Conservation (phyloP, 2,888 invertebrate genomes). For the Willowsia nigromaculata region DNA sequence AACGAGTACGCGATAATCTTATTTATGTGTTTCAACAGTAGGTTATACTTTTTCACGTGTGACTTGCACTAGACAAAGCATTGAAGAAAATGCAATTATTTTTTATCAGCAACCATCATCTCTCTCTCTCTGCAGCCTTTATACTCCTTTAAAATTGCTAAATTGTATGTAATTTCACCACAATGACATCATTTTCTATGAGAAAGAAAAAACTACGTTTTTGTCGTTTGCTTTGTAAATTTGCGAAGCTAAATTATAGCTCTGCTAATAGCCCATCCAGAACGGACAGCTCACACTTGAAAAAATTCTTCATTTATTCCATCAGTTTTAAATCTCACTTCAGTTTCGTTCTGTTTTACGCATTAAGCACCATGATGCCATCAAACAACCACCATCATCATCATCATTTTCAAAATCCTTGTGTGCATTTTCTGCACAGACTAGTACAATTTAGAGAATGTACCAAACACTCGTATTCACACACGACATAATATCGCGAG, state of each 20-base stretch:
- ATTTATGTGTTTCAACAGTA: neutral
- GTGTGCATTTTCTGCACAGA: neutral
- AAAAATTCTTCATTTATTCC: constrained; percentile 1
- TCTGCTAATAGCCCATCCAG: constrained; percentile 48
- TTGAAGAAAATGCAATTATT: constrained; percentile 22
- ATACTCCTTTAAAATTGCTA: neutral
- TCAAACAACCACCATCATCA: neutral
- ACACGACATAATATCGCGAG: neutral
- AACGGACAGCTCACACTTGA: constrained; percentile 60
- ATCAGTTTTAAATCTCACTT: neutral
- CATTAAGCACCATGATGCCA: neutral
- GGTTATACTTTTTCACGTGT: constrained; percentile 1
- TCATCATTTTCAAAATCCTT: neutral
- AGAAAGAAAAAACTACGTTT: neutral
- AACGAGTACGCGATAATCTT: neutral
- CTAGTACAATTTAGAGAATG: neutral
- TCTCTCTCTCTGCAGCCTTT: neutral
- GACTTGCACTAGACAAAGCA: constrained; percentile 43
- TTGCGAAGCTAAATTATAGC: constrained; percentile 26
- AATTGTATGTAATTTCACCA: constrained; percentile 21
- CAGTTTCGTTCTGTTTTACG: neutral
- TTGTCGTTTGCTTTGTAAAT: neutral
- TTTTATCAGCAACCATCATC: neutral
- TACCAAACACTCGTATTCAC: neutral
- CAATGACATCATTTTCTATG: neutral